Evolutionary conservation across 2,888 invertebrate genomes (phyloP), one percentile per base, ranked within the genome.

Genomic region (Halictus quadricinctus): DNA sequence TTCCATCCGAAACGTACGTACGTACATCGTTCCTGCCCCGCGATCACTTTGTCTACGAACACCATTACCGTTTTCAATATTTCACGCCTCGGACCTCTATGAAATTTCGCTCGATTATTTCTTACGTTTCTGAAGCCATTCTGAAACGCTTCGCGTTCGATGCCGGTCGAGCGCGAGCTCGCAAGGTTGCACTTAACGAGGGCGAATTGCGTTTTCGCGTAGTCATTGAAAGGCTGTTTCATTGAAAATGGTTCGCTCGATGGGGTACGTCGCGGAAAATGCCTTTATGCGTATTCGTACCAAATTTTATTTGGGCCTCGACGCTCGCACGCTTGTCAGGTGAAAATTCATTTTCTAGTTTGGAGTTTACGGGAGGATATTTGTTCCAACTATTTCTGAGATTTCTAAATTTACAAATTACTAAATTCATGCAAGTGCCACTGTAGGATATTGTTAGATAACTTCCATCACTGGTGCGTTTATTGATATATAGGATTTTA

Each of bases 141-240:
- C 29, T 13, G 0, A 15, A 64, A 64, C 64, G 18, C 29, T 64
- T 64, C 64, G 36, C 36, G 5, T 5, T 54, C 21, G 29, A 15
- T 1, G 18, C 15, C 2, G 64, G 7, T 13, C 13, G 64, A 64
- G 29, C 18, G 29, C 7, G 15, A 15, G 8, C 7, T 29, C 64
- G 29, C 29, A 15, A 15, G 29, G 12, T 41, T 21, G 36, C 69
- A 69, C 69, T 69, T 69, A 69, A 41, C 69, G 18, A 41, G 21
- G 69, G 41, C 36, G 41, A 41, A 69, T 69, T 69, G 69, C 41
- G 41, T 69, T 69, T 21, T 21, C 69, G 21, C 69, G 69, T 69
- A 69, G 69, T 69, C 64, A 64, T 64, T 64, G 29, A 64, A 64
- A 64, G 18, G 29, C 29, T 18, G 18, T 64, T 64, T 64, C 15